phyloP scores from a whole-genome alignment of 1,140 invertebrate genomes.

The Drosophila paulistorum region DNA sequence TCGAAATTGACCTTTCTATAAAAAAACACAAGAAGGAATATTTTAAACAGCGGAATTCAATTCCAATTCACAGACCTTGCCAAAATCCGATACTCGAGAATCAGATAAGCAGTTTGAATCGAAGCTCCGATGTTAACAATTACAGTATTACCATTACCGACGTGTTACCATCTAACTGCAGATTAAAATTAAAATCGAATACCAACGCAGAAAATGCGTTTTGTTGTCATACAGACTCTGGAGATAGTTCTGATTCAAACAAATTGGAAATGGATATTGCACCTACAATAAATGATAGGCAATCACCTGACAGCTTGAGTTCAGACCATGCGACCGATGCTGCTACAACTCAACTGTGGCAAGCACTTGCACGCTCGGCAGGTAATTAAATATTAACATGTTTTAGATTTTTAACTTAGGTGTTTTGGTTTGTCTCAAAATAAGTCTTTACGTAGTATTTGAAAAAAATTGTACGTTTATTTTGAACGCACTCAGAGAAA shows the following conservation, averaged over 20 bases:
- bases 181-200: constrained; percentile 52
- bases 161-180: constrained; percentile 32
- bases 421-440: too few relatives aligned
- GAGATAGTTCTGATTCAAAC: constrained; percentile 78
- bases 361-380: constrained; percentile 83
- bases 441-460: too few relatives aligned
- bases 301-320: constrained; percentile 84
- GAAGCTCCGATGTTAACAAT: constrained; percentile 55
- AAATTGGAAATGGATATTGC: constrained; percentile 80
- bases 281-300: constrained; percentile 67
- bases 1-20: constrained; percentile 80
- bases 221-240: constrained; percentile 56
- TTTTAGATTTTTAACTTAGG: too few relatives aligned
- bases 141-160: constrained; percentile 70
- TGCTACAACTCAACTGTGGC: constrained; percentile 85
- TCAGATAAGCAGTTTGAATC: constrained; percentile 45
- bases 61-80: constrained; percentile 46
- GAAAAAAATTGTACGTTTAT: too few relatives aligned
- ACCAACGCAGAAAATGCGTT: constrained; percentile 42
- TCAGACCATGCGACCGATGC: constrained; percentile 85
- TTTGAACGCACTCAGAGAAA: too few relatives aligned
- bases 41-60: constrained; percentile 49
- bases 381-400: constrained; percentile 66
- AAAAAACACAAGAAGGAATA: constrained; percentile 71
- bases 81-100: constrained; percentile 63